phyloP scores from a whole-genome alignment of 2,888 invertebrate species.

The Mythimna pallens region DNA sequence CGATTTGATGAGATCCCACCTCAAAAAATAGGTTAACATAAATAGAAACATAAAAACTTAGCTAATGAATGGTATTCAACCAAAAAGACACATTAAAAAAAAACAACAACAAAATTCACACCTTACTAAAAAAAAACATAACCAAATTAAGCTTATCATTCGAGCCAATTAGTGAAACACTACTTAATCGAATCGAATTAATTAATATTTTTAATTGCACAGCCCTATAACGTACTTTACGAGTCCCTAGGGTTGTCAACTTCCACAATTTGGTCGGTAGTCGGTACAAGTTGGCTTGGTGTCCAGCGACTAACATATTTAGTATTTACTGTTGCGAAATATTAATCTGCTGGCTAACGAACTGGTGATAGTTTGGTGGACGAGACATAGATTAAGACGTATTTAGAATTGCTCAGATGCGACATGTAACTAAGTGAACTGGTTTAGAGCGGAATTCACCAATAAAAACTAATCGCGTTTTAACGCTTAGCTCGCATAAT shows the following conservation, averaged over 20 bases:
- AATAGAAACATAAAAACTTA: background rate
- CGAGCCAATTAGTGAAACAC: constrained; percentile 54
- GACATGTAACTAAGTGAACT: constrained; percentile 40
- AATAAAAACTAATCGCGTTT: too few relatives aligned
- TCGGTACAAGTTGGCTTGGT: constrained; percentile 80
- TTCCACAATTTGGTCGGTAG: constrained; percentile 84
- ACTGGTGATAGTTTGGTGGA: constrained; percentile 81
- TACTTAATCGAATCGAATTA: constrained; percentile 63
- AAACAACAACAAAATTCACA: constrained; percentile 16
- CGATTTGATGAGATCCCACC: too few relatives aligned
- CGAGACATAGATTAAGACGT: constrained; percentile 72
- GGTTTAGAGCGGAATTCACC: too few relatives aligned
- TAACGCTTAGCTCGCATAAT: too few relatives aligned
- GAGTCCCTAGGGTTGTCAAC: constrained; percentile 84
- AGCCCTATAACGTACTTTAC: constrained; percentile 66
- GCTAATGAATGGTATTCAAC: background rate
- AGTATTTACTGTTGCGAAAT: constrained; percentile 89
- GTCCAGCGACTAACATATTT: constrained; percentile 88
- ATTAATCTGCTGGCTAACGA: constrained; percentile 88
- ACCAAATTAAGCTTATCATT: constrained; percentile 53
- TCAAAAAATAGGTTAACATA: background rate
- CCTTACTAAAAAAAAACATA: constrained; percentile 23
- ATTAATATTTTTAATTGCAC: constrained; percentile 65
- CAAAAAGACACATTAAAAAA: background rate
- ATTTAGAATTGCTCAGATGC: constrained; percentile 55